Evolutionary conservation across 1,140 invertebrate genomes (phyloP).

Genomic region (Lepeophtheirus salmonis): DNA sequence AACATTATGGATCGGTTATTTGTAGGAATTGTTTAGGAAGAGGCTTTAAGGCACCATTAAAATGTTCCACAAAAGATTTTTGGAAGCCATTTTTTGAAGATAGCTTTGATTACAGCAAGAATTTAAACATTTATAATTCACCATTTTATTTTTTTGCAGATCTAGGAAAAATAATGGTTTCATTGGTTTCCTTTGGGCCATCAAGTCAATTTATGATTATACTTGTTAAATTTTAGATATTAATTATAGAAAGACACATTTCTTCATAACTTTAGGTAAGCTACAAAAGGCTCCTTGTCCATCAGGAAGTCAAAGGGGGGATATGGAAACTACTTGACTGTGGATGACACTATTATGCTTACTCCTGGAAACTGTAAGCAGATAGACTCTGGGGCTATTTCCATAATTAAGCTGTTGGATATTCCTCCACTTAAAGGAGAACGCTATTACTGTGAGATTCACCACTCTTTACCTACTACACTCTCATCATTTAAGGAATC

Average conservation of each 20-base stretch:
- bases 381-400: neutral
- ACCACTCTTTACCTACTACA: neutral
- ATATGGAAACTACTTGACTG: neutral
- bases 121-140: neutral
- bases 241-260: neutral
- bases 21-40: constrained; percentile 13
- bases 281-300: neutral
- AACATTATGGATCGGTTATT: constrained; percentile 15
- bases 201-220: constrained; percentile 20
- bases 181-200: constrained; percentile 7
- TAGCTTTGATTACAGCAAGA: neutral
- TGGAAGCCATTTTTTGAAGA: constrained; percentile 18
- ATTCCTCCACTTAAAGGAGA: neutral
- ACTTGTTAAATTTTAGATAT: neutral
- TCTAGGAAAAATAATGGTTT: constrained; percentile 19
- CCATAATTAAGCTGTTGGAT: neutral
- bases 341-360: neutral
- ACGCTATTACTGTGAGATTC: neutral
- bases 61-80: neutral
- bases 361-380: neutral
- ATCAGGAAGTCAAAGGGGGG: neutral
- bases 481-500: neutral
- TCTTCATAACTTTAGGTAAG: no score
- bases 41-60: constrained; percentile 19
- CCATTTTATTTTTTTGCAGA: neutral